phyloP scores from a whole-genome alignment of 2,113 vertebrate species.

The Clarias macrocephalus region DNA sequence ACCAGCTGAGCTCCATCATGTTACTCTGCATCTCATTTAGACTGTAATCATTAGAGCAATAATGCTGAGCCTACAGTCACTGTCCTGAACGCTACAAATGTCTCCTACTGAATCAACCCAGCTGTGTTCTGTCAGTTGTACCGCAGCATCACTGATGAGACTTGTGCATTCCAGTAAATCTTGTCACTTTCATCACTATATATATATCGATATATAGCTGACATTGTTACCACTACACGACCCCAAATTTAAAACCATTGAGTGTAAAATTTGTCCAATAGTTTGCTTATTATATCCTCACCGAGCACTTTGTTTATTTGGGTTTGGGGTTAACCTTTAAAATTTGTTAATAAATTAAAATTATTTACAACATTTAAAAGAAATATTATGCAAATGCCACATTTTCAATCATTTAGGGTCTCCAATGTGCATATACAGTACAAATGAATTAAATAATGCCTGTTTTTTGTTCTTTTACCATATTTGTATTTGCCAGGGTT shows the following conservation, averaged over 20 bases:
- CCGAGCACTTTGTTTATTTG: too few relatives aligned
- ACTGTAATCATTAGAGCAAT: slow-evolving; percentile 24
- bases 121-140: background rate
- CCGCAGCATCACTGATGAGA: background rate
- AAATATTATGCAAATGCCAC: too few relatives aligned
- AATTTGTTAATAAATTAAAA: too few relatives aligned
- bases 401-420: too few relatives aligned
- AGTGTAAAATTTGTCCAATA: background rate
- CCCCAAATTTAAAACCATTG: background rate
- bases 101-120: background rate
- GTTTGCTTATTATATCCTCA: too few relatives aligned
- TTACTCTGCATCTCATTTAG: slow-evolving; percentile 39
- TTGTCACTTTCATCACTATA: background rate
- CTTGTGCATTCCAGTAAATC: background rate
- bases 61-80: background rate
- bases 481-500: too few relatives aligned
- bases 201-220: background rate
- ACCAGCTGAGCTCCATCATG: slow-evolving; percentile 31
- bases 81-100: background rate
- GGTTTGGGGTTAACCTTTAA: too few relatives aligned
- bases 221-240: background rate
- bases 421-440: too few relatives aligned
- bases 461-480: too few relatives aligned
- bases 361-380: too few relatives aligned
- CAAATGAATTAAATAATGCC: too few relatives aligned